Evolutionary conservation across 2,888 invertebrate species (phyloP).

Genomic region (Notodonta dromedarius): DNA sequence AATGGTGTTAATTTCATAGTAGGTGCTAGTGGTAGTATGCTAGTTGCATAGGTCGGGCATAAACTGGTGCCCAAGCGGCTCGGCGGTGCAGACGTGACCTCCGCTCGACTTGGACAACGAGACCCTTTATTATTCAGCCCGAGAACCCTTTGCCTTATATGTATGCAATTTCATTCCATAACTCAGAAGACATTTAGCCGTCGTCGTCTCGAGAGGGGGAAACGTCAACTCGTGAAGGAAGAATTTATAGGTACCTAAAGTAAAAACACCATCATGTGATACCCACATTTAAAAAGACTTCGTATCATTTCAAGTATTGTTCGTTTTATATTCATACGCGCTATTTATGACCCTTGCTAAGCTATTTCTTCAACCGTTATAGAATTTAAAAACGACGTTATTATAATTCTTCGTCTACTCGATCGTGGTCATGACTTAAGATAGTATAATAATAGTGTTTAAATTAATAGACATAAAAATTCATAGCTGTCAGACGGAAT

Average conservation of each 20-base stretch:
- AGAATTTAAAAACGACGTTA: too few relatives aligned
- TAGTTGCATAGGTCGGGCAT: conserved; percentile 49
- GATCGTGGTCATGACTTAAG: too few relatives aligned
- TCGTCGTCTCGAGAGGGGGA: conserved; percentile 20
- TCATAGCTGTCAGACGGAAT: conserved; percentile 42
- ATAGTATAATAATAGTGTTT: not conserved
- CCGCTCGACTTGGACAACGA: conserved; percentile 59
- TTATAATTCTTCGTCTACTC: too few relatives aligned
- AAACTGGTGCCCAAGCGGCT: conserved; percentile 61
- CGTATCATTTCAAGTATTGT: too few relatives aligned
- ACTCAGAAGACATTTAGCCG: conserved; percentile 45
- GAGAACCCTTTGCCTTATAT: conserved; percentile 55
- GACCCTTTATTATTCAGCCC: conserved; percentile 67
- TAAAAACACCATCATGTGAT: too few relatives aligned
- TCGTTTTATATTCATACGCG: too few relatives aligned
- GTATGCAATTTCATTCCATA: conserved; percentile 56
- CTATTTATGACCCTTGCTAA: too few relatives aligned
- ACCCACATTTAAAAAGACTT: too few relatives aligned
- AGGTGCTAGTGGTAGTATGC: conserved; percentile 2
- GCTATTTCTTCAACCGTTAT: too few relatives aligned
- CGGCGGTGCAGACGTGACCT: conserved; percentile 68
- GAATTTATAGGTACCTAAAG: not conserved
- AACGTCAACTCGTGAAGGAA: not conserved
- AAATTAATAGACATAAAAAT: conserved; percentile 10
- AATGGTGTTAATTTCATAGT: not conserved